A percentile compares a stretch with the other conserved stretches of the same genome.
phyloP scores from a whole-genome alignment of 1,140 invertebrate genomes.

The Zelostemma sp. region DNA sequence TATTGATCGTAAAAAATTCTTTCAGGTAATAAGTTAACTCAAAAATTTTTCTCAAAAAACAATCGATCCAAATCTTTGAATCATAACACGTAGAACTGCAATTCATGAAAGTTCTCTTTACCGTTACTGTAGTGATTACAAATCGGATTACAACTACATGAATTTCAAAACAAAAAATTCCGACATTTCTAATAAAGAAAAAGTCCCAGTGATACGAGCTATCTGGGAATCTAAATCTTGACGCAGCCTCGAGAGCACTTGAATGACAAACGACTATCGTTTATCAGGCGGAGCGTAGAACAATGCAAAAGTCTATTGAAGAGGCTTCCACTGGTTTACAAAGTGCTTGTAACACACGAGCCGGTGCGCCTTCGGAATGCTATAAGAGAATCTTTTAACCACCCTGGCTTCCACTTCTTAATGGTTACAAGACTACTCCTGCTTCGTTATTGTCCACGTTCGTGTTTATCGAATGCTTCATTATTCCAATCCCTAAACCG shows the following conservation, averaged over 20 bases:
- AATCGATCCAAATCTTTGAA: no score
- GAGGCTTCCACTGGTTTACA: not conserved
- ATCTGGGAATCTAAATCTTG: constrained; percentile 30
- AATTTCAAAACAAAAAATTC: no score
- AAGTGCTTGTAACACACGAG: constrained; percentile 20
- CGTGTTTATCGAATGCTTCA: constrained; percentile 4
- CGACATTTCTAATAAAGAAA: not conserved
- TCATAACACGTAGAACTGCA: no score
- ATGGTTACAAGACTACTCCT: constrained; percentile 23
- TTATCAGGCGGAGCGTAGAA: constrained; percentile 52
- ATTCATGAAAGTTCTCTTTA: no score
- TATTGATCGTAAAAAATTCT: no score
- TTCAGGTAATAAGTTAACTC: no score
- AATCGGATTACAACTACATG: no score
- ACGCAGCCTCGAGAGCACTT: constrained; percentile 45
- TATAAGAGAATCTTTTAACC: constrained; percentile 18
- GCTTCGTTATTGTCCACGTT: not conserved
- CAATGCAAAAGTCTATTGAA: constrained; percentile 32
- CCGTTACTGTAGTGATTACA: no score
- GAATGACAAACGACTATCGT: constrained; percentile 50
- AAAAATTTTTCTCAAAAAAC: no score
- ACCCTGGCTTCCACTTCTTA: constrained; percentile 55
- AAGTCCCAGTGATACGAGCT: constrained; percentile 9
- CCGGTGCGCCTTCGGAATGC: constrained; percentile 40
- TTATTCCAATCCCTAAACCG: constrained; percentile 6